Conservation (phyloP, 2,113 vertebrate genomes). For the Sterrhoptilus dennistouni region DNA sequence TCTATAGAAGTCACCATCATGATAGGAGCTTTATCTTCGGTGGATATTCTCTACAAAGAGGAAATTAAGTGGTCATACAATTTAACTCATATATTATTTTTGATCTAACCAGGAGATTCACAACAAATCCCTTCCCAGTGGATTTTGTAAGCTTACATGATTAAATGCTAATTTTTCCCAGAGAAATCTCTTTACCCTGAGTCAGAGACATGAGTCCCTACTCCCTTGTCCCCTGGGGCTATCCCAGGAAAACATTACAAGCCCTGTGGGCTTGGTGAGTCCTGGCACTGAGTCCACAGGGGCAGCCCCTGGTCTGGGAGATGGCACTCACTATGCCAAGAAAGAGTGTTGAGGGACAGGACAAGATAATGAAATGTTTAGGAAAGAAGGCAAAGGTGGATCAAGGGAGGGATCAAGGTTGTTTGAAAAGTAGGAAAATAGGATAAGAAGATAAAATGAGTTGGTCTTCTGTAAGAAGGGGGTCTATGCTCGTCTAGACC, state of each 20-base stretch:
- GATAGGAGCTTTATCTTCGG: background rate
- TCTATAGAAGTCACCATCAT: background rate
- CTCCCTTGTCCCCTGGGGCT: background rate
- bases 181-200: background rate
- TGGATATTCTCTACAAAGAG: background rate
- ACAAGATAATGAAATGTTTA: background rate
- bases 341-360: background rate
- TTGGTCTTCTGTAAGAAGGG: background rate
- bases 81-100: background rate
- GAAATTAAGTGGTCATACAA: background rate
- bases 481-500: background rate
- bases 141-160: background rate
- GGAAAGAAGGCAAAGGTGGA: background rate
- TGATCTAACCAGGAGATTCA: background rate
- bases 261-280: background rate
- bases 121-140: background rate
- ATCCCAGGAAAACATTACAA: background rate
- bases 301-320: background rate
- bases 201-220: background rate
- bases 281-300: background rate
- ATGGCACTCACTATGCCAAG: background rate
- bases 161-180: background rate
- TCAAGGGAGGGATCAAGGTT: background rate
- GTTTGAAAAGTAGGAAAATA: background rate
- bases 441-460: background rate